A percentile compares a stretch with the other conserved stretches of the same genome.
Conservation (phyloP, 2,797 vertebrate species). For the Chiroxiphia lanceolata region DNA sequence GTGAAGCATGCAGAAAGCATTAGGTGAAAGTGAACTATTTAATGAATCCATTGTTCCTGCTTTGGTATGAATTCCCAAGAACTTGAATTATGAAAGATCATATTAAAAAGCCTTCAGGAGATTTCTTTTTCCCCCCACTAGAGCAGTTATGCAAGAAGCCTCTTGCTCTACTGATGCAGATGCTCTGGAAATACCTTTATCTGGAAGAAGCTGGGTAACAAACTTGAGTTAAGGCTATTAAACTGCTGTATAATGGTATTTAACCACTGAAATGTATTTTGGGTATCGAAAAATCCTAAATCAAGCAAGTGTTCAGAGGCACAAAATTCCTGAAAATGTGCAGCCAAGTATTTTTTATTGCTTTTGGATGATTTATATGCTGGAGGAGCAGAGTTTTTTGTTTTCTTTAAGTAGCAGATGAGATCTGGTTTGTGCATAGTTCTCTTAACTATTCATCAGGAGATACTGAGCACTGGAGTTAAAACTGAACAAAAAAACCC, state of each 20-base stretch:
- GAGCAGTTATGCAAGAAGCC: slow-evolving; percentile 13
- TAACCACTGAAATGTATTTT: not conserved
- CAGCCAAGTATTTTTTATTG: not conserved
- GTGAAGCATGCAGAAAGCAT: slow-evolving; percentile 8
- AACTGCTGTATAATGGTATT: not conserved
- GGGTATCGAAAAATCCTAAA: not conserved
- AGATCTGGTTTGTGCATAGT: not conserved
- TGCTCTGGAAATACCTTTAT: not conserved
- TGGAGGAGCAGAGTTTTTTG: not conserved
- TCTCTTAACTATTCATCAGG: not conserved
- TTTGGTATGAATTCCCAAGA: slow-evolving; percentile 11
- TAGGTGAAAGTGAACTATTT: slow-evolving; percentile 36
- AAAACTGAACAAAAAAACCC: not conserved
- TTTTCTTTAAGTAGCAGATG: not conserved
- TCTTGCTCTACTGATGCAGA: not conserved
- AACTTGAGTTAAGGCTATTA: not conserved
- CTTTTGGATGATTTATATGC: not conserved
- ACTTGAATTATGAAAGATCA: slow-evolving; percentile 8
- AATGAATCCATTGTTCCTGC: not conserved
- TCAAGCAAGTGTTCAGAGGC: not conserved
- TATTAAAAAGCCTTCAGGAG: slow-evolving; percentile 41
- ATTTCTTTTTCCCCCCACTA: not conserved
- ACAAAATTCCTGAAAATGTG: not conserved
- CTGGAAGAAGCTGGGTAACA: not conserved
- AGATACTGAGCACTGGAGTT: not conserved